Evolutionary conservation across 1,140 invertebrate genomes (phyloP), one percentile per base, ranked within the genome.

Genomic region (Ptiloglossa arizonensis): DNA sequence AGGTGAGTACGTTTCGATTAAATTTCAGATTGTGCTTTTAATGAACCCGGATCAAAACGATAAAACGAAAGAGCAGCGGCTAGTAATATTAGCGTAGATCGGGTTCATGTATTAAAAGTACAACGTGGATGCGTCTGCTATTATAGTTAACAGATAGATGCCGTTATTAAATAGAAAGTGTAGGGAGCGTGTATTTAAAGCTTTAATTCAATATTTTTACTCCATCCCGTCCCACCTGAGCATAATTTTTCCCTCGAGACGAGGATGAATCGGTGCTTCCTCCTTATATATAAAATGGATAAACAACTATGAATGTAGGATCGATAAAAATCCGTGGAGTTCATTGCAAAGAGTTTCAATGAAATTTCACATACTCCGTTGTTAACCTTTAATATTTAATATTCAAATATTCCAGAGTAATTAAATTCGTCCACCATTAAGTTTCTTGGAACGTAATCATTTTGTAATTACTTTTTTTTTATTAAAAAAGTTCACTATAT

Each of bases 181-280:
- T 59, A 22, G 57, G 57, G 38, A 59, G 32, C 32, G 32, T 59
- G 32, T 59, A 59, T 59, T 35, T 59, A 59, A 59, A 59, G 57
- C 57, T 35, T 9, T 17, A 38, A 38, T 35, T 59, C 57, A 38
- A 59, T 59, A 38, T 59, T 59, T 59, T 59, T 59, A 35, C 29
- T 59, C 57, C 32, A 19, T 6, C 5, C 17, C 54, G 29, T 8
- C 27, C 54, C 17, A 57, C 24, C 24, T 11, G 54, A 57, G 54
- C 13, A 17, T 57, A 57, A 57, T 57, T 29, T 57, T 15, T 32
- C 54, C 15, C 27, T 2, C 54, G 54, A 57, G 27, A 5, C 54
- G 54, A 57, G 54, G 15, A 17, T 2, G 27, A 32, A 29, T 17
- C 11, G 15, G 54, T 4, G 52, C 22, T 32, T 32, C 4, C 6